Conservation (phyloP, 2,888 invertebrate species). For the Orthosia gracilis region DNA sequence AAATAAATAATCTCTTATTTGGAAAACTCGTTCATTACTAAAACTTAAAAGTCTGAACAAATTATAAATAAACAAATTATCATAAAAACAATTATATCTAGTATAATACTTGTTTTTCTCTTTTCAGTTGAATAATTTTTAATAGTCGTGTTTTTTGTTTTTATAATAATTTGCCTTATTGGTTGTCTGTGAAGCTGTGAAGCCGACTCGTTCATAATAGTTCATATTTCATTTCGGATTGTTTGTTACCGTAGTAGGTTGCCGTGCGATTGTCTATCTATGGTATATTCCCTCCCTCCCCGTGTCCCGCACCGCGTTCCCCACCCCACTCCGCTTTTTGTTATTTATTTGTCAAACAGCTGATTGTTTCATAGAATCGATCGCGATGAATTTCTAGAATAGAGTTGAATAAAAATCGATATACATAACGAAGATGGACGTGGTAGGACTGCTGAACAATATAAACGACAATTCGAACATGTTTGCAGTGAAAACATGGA, state of each 20-base stretch:
- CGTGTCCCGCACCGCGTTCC: conserved; percentile 28
- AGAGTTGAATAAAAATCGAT: conserved; percentile 51
- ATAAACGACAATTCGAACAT: conserved; percentile 87
- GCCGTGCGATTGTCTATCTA: conserved; percentile 36
- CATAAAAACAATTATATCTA: too few species aligned
- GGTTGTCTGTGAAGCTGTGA: neutral
- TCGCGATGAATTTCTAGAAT: conserved; percentile 64
- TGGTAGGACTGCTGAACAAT: conserved; percentile 86
- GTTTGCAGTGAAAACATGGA: conserved; percentile 89
- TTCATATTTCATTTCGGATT: conserved; percentile 32
- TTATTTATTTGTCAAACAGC: conserved; percentile 76
- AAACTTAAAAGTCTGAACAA: too few species aligned
- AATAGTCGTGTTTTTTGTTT: too few species aligned
- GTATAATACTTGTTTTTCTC: too few species aligned
- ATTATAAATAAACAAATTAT: too few species aligned
- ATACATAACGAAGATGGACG: conserved; percentile 82
- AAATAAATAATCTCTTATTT: too few species aligned
- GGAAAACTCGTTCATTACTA: too few species aligned
- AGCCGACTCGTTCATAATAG: neutral
- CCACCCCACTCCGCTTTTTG: conserved; percentile 53
- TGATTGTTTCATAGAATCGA: conserved; percentile 72
- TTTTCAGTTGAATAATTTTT: too few species aligned
- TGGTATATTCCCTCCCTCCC: neutral
- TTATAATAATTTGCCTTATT: too few species aligned
- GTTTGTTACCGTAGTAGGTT: too few species aligned